Evolutionary conservation across 2,888 invertebrate genomes (phyloP), one percentile per base, ranked within the genome.

Genomic region (Macrosiphum euphorbiae): DNA sequence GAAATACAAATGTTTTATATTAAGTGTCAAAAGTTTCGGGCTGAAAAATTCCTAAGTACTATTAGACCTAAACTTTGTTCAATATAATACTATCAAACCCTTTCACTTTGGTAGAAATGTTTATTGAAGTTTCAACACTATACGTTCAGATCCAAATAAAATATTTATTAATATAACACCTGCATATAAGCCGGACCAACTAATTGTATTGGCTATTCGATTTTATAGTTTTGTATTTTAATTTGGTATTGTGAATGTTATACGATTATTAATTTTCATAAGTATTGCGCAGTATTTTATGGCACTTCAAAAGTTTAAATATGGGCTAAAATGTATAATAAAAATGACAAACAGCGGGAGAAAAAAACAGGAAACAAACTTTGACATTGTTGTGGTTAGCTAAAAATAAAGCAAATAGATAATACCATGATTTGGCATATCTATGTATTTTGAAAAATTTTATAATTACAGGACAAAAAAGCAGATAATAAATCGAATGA

Each of bases 1-100:
- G 87, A 92, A 92, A 92, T 41, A 92, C 50, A 87, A 92, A 87
- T 61, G 50, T 35, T 67, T 35, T 87, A 35, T 61, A 47, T 85
- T 85, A 61, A 87, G 61, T 35, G 61, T 92, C 50, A 61, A 35
- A 87, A 92, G 92, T 92, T 92, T 92, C 4, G 50, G 50, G 44
- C 2, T 26, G 61, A 92, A 92, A 87, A 92, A 87, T 87, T 92
- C 87, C 50, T 61, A 35, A 87, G 35, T 61, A 50, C 58, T 87
- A 78, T 78, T 35, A 20, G 16, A 35, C 61, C 7, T 50, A 67
- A 92, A 92, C 87, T 87, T 92, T 92, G 87, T 92, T 92, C 50
- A 87, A 61, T 61, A 90, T 41, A 84, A 28, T 13, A 88, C 13
- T 16, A 58, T 26, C 58, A 26, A 58, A 35, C n/a, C 10, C 58